phyloP scores from a whole-genome alignment of 2,797 vertebrate genomes.

The Valencia hispanica region DNA sequence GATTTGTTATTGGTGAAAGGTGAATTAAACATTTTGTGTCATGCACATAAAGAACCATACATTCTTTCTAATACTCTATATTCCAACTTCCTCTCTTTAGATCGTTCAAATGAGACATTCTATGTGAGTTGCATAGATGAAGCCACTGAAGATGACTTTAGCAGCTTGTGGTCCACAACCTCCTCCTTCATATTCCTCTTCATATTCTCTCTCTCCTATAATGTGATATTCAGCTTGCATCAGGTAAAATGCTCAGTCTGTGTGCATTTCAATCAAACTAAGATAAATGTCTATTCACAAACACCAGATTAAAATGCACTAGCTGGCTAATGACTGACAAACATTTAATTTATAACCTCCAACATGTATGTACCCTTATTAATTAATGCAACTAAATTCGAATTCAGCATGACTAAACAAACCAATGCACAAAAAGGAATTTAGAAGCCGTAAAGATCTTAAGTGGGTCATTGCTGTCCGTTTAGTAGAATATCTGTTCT shows the following conservation, averaged over 20 bases:
- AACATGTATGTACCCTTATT: no score
- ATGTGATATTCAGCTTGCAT: slow-evolving; percentile 54
- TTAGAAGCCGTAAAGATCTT: not conserved
- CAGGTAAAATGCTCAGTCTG: slow-evolving; percentile 58
- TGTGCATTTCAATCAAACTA: not conserved
- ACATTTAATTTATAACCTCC: no score
- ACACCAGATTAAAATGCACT: no score
- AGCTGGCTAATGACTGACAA: no score
- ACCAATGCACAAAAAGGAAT: not conserved
- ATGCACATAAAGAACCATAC: not conserved
- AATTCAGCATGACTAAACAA: not conserved
- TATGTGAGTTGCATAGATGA: slow-evolving; percentile 14
- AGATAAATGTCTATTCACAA: not conserved
- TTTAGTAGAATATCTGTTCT: not conserved
- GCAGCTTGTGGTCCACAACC: slow-evolving; percentile 69
- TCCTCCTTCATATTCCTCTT: slow-evolving; percentile 69
- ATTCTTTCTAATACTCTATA: slow-evolving; percentile 9
- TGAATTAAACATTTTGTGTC: not conserved
- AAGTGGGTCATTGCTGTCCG: no score
- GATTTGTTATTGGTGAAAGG: not conserved
- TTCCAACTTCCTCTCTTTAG: slow-evolving; percentile 22
- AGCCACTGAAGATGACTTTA: slow-evolving; percentile 49
- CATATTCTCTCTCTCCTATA: slow-evolving; percentile 63
- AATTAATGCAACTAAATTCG: no score
- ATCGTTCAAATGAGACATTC: not conserved